Conservation (phyloP, 2,888 invertebrate species). For the Drosophila subquinaria region DNA sequence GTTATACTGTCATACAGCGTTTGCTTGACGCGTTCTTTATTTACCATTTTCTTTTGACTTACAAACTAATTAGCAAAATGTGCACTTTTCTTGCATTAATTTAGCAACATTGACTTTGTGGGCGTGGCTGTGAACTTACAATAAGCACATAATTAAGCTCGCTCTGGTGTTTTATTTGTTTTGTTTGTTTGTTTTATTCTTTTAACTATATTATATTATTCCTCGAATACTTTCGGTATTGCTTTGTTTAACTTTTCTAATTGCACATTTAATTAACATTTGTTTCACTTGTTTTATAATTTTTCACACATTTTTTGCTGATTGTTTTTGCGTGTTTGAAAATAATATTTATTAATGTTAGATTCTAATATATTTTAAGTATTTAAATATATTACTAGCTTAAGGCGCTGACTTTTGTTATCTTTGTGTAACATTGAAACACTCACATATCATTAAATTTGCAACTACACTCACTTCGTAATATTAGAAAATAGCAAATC, state of each 20-base stretch:
- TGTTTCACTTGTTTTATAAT: slow-evolving; percentile 50
- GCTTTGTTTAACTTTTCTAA: slow-evolving; percentile 60
- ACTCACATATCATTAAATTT: slow-evolving; percentile 23
- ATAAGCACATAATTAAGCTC: slow-evolving; percentile 54
- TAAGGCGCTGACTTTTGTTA: slow-evolving; percentile 35
- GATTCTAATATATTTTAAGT: slow-evolving; percentile 26
- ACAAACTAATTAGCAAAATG: slow-evolving; percentile 40
- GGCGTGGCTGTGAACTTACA: slow-evolving; percentile 24
- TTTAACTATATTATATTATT: slow-evolving; percentile 20
- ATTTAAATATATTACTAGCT: slow-evolving; percentile 25
- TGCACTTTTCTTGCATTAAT: slow-evolving; percentile 19
- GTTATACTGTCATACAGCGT: slow-evolving; percentile 55
- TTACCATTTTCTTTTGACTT: slow-evolving; percentile 50
- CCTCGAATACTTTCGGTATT: slow-evolving; percentile 36
- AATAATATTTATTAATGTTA: slow-evolving; percentile 25
- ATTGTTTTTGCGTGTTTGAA: slow-evolving; percentile 61
- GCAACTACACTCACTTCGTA: slow-evolving; percentile 4
- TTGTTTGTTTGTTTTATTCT: slow-evolving; percentile 1
- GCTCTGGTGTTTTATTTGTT: slow-evolving; percentile 21
- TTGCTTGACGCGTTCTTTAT: slow-evolving; percentile 42
- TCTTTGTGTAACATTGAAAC: slow-evolving; percentile 31
- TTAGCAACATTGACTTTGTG: slow-evolving; percentile 25
- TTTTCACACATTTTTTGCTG: slow-evolving; percentile 43
- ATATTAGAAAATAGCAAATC: neutral
- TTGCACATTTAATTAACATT: slow-evolving; percentile 77